phyloP scores from a whole-genome alignment of 1,140 invertebrate genomes.

The Bicyclus anynana region DNA sequence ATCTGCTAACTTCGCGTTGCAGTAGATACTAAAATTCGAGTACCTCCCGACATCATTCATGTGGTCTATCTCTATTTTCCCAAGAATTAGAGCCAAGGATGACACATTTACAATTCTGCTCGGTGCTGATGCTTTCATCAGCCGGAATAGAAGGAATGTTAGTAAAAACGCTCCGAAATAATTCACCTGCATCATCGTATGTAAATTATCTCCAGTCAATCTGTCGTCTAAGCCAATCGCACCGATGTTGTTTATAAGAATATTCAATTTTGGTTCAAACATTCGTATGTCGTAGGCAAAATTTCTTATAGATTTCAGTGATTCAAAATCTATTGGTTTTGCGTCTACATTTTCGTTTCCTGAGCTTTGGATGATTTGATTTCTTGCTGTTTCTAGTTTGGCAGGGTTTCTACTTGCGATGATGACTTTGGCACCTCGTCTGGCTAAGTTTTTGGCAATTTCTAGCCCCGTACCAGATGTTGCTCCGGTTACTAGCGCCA shows the following conservation, averaged over 20 bases:
- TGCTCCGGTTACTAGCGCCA: conserved; percentile 92
- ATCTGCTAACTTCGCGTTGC: conserved; percentile 86
- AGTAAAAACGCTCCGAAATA: conserved; percentile 79
- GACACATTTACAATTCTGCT: conserved; percentile 78
- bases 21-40: conserved; percentile 78
- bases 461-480: conserved; percentile 86
- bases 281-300: conserved; percentile 51
- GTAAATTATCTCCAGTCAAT: conserved; percentile 73
- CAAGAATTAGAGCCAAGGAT: conserved; percentile 71
- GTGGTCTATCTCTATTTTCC: conserved; percentile 82
- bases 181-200: conserved; percentile 77
- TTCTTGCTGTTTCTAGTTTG: conserved; percentile 78
- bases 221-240: conserved; percentile 41
- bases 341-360: conserved; percentile 75
- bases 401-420: conserved; percentile 85
- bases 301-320: conserved; percentile 39
- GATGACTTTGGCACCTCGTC: conserved; percentile 88
- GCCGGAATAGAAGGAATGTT: conserved; percentile 76
- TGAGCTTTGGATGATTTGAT: conserved; percentile 77
- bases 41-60: conserved; percentile 77
- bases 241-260: conserved; percentile 80
- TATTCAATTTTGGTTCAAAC: conserved; percentile 67
- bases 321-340: conserved; percentile 47
- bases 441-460: conserved; percentile 86
- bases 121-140: conserved; percentile 77